Base-by-base conservation (phyloP, 2,113 vertebrate genomes). In the Oryzias celebensis region DNA sequence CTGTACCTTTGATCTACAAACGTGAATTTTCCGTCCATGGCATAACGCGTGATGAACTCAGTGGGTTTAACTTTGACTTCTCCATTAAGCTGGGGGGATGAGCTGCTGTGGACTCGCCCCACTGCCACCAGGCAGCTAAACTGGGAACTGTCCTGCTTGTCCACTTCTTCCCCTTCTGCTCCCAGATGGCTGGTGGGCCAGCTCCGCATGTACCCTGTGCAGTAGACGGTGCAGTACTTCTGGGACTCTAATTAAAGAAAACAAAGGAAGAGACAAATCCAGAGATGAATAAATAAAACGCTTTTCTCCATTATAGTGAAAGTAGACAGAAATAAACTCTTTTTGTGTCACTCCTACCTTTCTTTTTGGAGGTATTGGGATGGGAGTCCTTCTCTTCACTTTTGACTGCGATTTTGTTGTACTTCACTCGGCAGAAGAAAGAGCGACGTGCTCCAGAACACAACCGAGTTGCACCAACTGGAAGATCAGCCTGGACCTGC, bases 11-110 rank as follows among this genome's bases (percentile, higher is more conserved):
- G 95, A 90, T 96, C 95, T 59, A 96, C 94, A 82, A 94, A 96
- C 81, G 94, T 95, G 89, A 96, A 95, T 83, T 95, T 96, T 43
- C 95, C 95, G 72, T 96, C 95, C 93, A 95, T 91, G 83, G 95
- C 91, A 66, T 90, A 95, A 53, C 94, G 93, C 1, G 94, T 95
- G 78, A 94, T 83, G 80, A 96, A 96, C 82, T 94, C 94, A 4
- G 92, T 93, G 65, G 94, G 91, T 86, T 94, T 95, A 62, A 96
- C 92, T 75, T 87, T 80, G 61, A 96, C 88, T 52, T 95, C 94
- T 61, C 93, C 89, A 24, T 92, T 93, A 62, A 89, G 87, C 78
- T 93, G 94, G 3, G 92, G 90, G 60, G 91, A 65, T 8, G 87
- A 75, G 18, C 93, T 92, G 65, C 92, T 91, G 67, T 95, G 93